Conservation (phyloP, 2,113 vertebrate species). For the Coturnix japonica region DNA sequence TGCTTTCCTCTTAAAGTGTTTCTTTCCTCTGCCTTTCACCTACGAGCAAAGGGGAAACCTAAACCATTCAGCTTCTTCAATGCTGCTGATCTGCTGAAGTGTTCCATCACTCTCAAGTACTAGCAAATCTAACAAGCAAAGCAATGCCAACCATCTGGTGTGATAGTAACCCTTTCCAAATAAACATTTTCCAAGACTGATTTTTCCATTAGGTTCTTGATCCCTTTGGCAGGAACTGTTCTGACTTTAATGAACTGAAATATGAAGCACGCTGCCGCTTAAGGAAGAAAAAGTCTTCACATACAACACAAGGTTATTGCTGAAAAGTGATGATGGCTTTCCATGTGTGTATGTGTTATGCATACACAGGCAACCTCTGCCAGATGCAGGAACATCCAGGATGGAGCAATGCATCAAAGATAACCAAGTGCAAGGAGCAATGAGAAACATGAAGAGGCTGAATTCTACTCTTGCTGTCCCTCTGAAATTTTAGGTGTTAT, state of each 20-base stretch:
- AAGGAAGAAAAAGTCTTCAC: not conserved
- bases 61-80: not conserved
- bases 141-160: not conserved
- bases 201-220: slow-evolving; percentile 9
- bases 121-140: not conserved
- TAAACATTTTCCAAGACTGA: not conserved
- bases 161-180: not conserved
- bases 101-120: not conserved
- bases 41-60: not conserved
- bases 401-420: not conserved
- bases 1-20: not conserved
- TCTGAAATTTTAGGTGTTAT: not conserved
- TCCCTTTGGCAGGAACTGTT: not conserved
- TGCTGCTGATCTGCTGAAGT: not conserved
- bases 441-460: not conserved
- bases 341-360: accelerated
- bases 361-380: not conserved
- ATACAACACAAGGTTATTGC: not conserved
- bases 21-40: not conserved
- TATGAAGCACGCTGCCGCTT: not conserved
- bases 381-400: not conserved
- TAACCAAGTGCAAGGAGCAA: not conserved
- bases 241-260: not conserved
- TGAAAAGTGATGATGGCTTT: not conserved
- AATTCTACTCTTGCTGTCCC: not conserved